Evolutionary conservation across 35 echinoderm and acorn worm species (phyloP), one percentile per base, ranked within the genome.

Genomic region (Heliocidaris tuberculata): DNA sequence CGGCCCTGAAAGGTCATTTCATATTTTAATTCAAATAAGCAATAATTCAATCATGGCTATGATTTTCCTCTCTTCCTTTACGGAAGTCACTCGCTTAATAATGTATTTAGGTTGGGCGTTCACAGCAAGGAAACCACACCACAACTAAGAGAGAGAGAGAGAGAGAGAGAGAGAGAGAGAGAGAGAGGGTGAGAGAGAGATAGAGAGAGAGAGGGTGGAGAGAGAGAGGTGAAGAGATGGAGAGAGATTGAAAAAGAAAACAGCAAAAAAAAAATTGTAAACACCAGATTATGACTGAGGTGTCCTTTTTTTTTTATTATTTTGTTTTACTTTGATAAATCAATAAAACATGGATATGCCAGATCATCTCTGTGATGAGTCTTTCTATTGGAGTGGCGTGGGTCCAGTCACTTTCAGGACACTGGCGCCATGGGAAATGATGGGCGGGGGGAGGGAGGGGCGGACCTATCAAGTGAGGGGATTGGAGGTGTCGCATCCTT

Each of bases 1-100:
- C 65, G 65, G 65, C 65, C 65, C 65, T 5, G 27, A 78, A 78
- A 78, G 65, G 65, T 78, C 65, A 78, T 29, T 78, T 78, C 65
- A 78, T 78, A 78, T 78, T 78, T 78, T 78, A 78, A 78, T 78
- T 78, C 65, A 78, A 78, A 78, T 78, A 78, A 78, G 65, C 19
- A 24, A 78, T 78, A 78, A 78, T 78, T 78, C 65, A 78, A 78
- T 78, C 65, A 78, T 78, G 65, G 21, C 65, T 78, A 78, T 78
- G 65, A 78, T 27, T 78, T 78, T n/a, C 65, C 19, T 78, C 65
- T 24, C 65, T 78, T n/a, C 65, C 65, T 78, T 19, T 24, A 24
- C 65, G 21, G 65, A 78, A 78, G 65, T 78, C 65, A 78, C 65
- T 78, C 65, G 65, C 65, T 78, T 60, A 24, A 78, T n/a, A 24